phyloP scores from a whole-genome alignment of 2,888 invertebrate species.

The Elgonia sp. region DNA sequence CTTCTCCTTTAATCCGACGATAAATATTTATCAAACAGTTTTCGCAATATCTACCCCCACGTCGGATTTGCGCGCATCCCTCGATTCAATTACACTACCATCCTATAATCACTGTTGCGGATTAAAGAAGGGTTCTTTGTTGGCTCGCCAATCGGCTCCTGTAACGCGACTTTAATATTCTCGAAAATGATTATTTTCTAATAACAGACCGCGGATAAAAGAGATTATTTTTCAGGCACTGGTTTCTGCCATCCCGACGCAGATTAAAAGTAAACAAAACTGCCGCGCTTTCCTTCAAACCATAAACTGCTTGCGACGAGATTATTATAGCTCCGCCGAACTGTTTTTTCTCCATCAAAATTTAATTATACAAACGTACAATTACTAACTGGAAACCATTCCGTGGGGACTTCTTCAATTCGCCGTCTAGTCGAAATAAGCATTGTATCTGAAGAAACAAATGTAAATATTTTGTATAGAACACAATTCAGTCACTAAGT shows the following conservation, averaged over 20 bases:
- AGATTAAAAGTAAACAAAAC: slow-evolving; percentile 75
- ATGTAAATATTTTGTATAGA: no score
- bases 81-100: slow-evolving; percentile 72
- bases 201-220: slow-evolving; percentile 70
- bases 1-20: slow-evolving; percentile 67
- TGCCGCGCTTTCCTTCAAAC: slow-evolving; percentile 66
- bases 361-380: slow-evolving; percentile 69
- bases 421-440: not conserved
- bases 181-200: slow-evolving; percentile 73
- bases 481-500: no score
- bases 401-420: slow-evolving; percentile 19
- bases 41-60: slow-evolving; percentile 30
- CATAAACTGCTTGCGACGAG: slow-evolving; percentile 52
- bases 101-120: slow-evolving; percentile 68
- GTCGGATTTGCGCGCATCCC: slow-evolving; percentile 52
- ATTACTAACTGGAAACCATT: slow-evolving; percentile 55
- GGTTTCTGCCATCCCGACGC: slow-evolving; percentile 38
- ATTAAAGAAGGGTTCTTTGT: slow-evolving; percentile 75
- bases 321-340: slow-evolving; percentile 64
- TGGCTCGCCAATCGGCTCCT: slow-evolving; percentile 58
- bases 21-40: slow-evolving; percentile 74
- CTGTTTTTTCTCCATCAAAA: slow-evolving; percentile 49
- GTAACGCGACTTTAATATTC: slow-evolving; percentile 72
- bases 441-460: no score
- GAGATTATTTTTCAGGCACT: slow-evolving; percentile 63